Evolutionary conservation across 2,113 vertebrate genomes (phyloP), one percentile per base, ranked within the genome.

Genomic region (Cynopterus brachyotis): DNA sequence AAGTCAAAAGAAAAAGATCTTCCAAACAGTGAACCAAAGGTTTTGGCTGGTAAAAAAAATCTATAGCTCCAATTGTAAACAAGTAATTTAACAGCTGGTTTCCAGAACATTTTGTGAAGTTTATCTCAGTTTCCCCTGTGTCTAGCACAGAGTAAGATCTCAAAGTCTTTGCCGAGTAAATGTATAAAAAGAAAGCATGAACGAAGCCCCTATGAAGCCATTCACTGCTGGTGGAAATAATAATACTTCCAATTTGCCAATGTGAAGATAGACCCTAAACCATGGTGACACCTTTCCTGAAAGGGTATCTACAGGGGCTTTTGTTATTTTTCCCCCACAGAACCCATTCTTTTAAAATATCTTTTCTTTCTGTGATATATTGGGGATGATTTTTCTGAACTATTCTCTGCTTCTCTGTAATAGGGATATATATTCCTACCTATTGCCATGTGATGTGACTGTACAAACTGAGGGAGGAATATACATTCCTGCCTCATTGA

Each of bases 11-110:
- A 89, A 96, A 93, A 91, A 92, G 13, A 82, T 78, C 73, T 84
- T 94, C 47, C n/a, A 47, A 69, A 82, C 35, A 95, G 30, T 66
- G 40, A 55, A 35, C 47, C 37, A 72, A 91, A 86, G 30, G 78
- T 62, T 85, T 78, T 93, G 82, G 32, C 78, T 69, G 42, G 30
- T 66, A 79, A 94, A 95, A 50, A 57, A 91, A 45, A 28, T n/a
- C 17, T 19, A 57, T 22, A 73, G 6, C 59, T 94, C 30, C 42
- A 62, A 66, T 35, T 96, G 42, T 28, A 96, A 94, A 81, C 35
- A 84, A 96, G 93, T 69, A 91, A 95, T 26, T 47, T 87, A 96
- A 93, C 85, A 95, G 76, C 42, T 91, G 45, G 45, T 82, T 92
- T 97, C 76, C 72, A 88, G 30, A 81, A 72, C 67, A 95, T 93